Conservation (phyloP, 2,888 invertebrate genomes). For the Hydraecia micacea region DNA sequence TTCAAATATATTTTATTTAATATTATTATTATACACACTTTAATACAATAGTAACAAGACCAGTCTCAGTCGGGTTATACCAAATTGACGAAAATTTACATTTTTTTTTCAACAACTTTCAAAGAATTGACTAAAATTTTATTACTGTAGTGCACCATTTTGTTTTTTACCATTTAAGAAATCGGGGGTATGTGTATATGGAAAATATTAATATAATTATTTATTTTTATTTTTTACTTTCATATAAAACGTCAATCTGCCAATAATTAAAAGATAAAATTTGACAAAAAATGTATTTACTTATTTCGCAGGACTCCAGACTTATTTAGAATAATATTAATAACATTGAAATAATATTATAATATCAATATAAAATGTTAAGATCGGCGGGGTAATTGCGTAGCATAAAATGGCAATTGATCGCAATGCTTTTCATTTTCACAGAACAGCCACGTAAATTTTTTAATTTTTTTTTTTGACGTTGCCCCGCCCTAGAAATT, state of each 20-base stretch:
- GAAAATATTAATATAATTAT: not conserved
- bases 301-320: not conserved
- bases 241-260: not conserved
- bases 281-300: not conserved
- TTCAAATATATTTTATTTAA: conserved; percentile 53
- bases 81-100: conserved; percentile 79
- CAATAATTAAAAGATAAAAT: not conserved
- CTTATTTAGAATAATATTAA: not conserved
- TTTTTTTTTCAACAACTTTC: conserved; percentile 68
- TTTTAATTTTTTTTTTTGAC: too few species aligned
- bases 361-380: not conserved
- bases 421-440: not conserved
- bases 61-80: conserved; percentile 81
- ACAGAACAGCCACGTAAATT: too few species aligned
- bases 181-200: not conserved
- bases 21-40: conserved; percentile 61
- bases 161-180: not conserved
- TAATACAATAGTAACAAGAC: conserved; percentile 77
- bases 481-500: too few species aligned
- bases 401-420: not conserved
- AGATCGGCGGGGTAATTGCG: not conserved
- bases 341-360: not conserved
- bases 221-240: too few species aligned
- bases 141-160: conserved; percentile 26
- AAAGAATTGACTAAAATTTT: conserved; percentile 62